Base-by-base conservation (phyloP, 2,888 invertebrate genomes). In the Lymantria monacha region DNA sequence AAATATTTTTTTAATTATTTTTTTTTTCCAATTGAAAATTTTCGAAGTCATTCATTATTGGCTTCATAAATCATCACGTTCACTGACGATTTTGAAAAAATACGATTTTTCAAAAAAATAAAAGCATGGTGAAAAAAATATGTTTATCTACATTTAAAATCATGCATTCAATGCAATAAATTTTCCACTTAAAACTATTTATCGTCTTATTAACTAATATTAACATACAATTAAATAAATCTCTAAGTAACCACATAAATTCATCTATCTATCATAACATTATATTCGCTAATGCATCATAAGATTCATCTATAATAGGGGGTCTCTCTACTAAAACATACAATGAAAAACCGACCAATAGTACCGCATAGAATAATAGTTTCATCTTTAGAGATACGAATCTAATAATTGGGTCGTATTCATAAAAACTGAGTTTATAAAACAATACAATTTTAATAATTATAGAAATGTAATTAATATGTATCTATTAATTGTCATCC, bases 161-260 rank as follows among this genome's bases (percentile, higher is more conserved):
- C 70, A 77, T 78, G 86, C 86, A 85, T 86, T 76, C 81, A 69
- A 87, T 86, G 86, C 85, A 81, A 64, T 74, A 70, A 63, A 59
- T 61, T 59, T 22, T 67, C 43, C 51, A 53, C 57, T 65, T 71
- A 64, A 61, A 62, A 68, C 63, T 66, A 69, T 63, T 65, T 56
- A 55, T 66, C 69, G 70, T 70, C 71, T 80, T 79, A 81, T 46
- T 37, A n/a, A 55, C 72, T 81, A 76, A 61, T 74, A 72, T 72
- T 63, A 69, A 67, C 78, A 79, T 82, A 76, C 69, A 68, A 69
- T 78, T 72, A 79, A 82, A 79, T 82, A 80, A 81, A 74, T 74
- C 61, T 81, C 80, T 85, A 83, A 67, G 64, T 77, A 83, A 85
- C 83, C 81, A 83, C 83, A 80, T 85, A 81, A 81, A 83, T 81